phyloP scores from a whole-genome alignment of 2,888 invertebrate genomes.

The Drosophila conformis region DNA sequence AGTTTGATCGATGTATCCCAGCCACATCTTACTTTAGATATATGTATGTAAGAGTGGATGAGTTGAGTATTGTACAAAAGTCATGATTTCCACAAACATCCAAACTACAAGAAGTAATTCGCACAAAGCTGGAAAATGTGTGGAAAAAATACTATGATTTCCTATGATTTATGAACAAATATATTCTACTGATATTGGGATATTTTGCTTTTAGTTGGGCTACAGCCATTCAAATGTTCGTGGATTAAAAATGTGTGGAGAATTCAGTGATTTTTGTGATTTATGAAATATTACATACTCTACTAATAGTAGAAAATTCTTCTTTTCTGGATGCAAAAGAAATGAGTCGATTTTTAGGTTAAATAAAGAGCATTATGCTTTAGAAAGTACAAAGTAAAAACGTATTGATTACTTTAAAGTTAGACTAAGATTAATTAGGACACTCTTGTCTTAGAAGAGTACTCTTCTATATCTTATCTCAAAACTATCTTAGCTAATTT shows the following conservation, averaged over 20 bases:
- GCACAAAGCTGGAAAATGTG: neutral
- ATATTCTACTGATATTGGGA: neutral
- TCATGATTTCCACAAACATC: neutral
- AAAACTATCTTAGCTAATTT: neutral
- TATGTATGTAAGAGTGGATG: neutral
- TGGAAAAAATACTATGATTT: neutral
- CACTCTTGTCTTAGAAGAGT: neutral
- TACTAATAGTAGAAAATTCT: neutral
- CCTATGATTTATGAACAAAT: neutral
- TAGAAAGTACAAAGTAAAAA: neutral
- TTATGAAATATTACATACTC: neutral
- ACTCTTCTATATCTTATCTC: neutral
- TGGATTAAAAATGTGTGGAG: no score
- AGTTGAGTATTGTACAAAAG: neutral
- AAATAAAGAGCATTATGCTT: no score
- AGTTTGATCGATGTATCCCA: neutral
- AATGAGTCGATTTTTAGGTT: neutral
- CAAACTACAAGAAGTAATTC: neutral
- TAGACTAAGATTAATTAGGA: neutral
- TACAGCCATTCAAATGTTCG: no score
- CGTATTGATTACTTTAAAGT: neutral
- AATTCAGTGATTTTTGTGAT: neutral
- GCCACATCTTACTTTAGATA: neutral
- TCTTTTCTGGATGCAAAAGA: neutral
- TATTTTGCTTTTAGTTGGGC: neutral